These are phyloP conservation scores for Eupleurogrammus muticus DNA, from an alignment of 2,797 vertebrate species.

Conservation along the genomic window DNA sequence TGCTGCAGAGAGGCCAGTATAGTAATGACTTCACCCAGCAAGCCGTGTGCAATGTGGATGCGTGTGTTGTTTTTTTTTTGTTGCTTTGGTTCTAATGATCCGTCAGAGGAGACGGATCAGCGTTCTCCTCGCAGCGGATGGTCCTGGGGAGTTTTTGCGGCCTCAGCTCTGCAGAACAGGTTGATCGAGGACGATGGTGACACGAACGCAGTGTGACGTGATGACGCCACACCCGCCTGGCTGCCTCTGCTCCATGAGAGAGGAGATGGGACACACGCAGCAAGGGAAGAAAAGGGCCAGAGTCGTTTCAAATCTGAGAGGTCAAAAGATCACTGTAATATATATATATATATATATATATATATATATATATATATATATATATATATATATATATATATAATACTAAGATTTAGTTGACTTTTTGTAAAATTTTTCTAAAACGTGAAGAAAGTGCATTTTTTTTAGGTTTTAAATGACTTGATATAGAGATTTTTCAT, in stretches of 20 bases:
- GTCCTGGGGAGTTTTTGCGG: neutral
- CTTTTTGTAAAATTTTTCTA: no score
- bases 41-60: constrained; percentile 15
- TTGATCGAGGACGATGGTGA: constrained; percentile 23
- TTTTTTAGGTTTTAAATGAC: neutral
- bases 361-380: no score
- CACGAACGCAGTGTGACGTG: constrained; percentile 9
- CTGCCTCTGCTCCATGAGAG: constrained; percentile 1
- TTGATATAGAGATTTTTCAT: neutral
- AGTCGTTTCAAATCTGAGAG: constrained; percentile 11
- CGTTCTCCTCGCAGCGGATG: neutral
- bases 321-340: neutral
- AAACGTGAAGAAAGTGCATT: no score
- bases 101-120: constrained; percentile 6
- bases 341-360: no score
- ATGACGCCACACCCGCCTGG: constrained; percentile 55
- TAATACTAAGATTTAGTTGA: no score
- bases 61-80: no score
- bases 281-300: constrained; percentile 35
- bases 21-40: constrained; percentile 47
- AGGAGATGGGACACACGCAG: constrained; percentile 1
- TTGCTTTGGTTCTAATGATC: neutral
- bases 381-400: no score
- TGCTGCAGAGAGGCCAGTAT: constrained; percentile 58
- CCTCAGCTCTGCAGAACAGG: constrained; percentile 20